Base-by-base conservation (phyloP, 2,113 vertebrate species). In the Gymnocephalus cernua region DNA sequence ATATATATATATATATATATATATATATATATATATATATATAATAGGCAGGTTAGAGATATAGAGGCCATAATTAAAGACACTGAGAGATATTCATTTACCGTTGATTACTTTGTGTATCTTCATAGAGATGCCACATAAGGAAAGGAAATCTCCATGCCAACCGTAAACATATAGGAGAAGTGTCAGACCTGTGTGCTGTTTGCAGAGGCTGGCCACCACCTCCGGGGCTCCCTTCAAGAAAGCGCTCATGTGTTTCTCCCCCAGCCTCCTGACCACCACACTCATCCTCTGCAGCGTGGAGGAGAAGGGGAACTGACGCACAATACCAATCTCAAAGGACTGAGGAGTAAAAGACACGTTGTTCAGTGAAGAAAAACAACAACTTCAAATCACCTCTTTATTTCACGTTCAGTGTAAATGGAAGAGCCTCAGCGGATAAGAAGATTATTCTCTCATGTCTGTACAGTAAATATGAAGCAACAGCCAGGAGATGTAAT, bases 301-400 rank as follows among this genome's bases (percentile, higher is more conserved):
- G 0, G 98, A 99, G 66, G 97, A 98, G 92, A 99, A 99, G 0
- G 97, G 97, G 80, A 99, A 99, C 95, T 99, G 97, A 14, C 96
- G 96, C 69, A 99, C 96, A 0, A 99, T 98, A 56, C 98, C 98
- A 3, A 99, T 97, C 90, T 99, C 98, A 61, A 96, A 96, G 67
- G 93, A 88, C 98, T 99, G 92, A 68, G 41, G 78, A 80, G 27
- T 7, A 86, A 38, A 81, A 8, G 13, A 86, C 18, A 57, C 19
- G 66, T 48, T 13, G 21, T 9, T 48, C 10, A 2, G 4, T 18
- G 19, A 16, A 23, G n/a, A 32, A 12, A 78, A 48, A 45, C 10
- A 62, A 25, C 12, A 25, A 48, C 12, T 23, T 62, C 7, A 51
- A 48, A 50, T 63, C n/a, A 2, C 11, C 15, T 45, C 58, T 29